Evolutionary conservation across 2,113 vertebrate species (phyloP), one percentile per base, ranked within the genome.

Genomic region (Lepus europaeus): DNA sequence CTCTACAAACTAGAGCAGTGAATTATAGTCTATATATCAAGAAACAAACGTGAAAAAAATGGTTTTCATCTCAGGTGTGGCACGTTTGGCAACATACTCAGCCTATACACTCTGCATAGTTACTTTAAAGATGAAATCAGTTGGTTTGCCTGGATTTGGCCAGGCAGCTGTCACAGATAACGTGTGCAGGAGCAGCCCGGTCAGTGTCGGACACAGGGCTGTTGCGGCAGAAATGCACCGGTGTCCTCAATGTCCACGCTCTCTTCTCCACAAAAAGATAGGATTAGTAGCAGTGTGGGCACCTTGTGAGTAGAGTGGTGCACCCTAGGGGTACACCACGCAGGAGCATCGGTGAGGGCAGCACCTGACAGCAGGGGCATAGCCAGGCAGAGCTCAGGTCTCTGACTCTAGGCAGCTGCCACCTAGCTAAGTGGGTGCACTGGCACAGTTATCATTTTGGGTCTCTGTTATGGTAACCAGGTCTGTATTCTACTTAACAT

Each of bases 281-380:
- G 0, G 33, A 59, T 0, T 13, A 8, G 9, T 39, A 81, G 51
- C 25, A 6, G 39, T 31, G 77, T 4, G 29, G 39, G 31, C 20
- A n/a, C 17, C 45, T 13, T 17, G n/a, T 7, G n/a, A 77, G 69
- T 2, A 9, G 4, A 2, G 11, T 23, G 20, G 20, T 25, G 5
- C 16, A 86, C 14, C 78, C 0, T 14, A 49, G 33, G 31, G 17
- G 23, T 10, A 0, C 8, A 1, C 13, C 68, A n/a, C 0, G 2
- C 6, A 0, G 11, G 45, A 7, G 59, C 20, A 12, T 10, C 68
- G 64, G 9, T 68, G 87, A 36, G 9, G 61, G 45, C 6, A n/a
- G 20, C 22, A 19, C 17, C 59, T 29, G 14, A 13, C 2, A 1
- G 0, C 2, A 33, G 68, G 36, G 45, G 6, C 6, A 36, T 22